Base-by-base conservation (phyloP, 2,888 invertebrate species). In the Odontocolon sp. region DNA sequence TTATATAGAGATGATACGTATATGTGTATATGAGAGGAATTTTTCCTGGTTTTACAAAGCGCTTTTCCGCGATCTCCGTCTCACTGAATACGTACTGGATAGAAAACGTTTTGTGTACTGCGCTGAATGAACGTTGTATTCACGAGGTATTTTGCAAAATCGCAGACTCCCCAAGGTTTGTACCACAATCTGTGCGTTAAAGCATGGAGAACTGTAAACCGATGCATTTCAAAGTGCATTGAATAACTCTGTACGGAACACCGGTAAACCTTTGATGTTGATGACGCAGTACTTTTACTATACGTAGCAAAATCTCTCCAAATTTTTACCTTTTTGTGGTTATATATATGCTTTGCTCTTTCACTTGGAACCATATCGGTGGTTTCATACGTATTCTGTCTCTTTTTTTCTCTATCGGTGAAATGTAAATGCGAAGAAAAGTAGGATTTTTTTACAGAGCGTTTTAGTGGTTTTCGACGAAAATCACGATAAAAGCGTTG, bases 201-300 rank as follows among this genome's bases (percentile, higher is more conserved):
- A n/a, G n/a, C n/a, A n/a, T n/a, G n/a, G n/a, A n/a, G n/a, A n/a
- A n/a, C n/a, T n/a, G n/a, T n/a, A n/a, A n/a, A n/a, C n/a, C n/a
- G n/a, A n/a, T 23, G 14, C 9, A 52, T 52, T 52, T 31, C 52
- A 52, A 52, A 52, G 52, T 52, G 52, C 52, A 52, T 52, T 14
- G 52, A 9, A 52, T 52, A 31, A 50, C 28, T 28, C 14, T 50
- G 28, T 2, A 23, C 47, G 16, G 21, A 45, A 45, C 21, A 40
- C 23, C 8, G 23, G 14, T 28, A 8, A 11, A n/a, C 14, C 50
- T 50, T 50, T 50, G 50, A 50, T 23, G 50, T 50, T 14, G 21
- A 50, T 50, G 28, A 26, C 28, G 50, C 23, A 28, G 2, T 28
- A 0, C 14, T 26, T 45, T 6, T 21, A 1, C 45, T 3, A 2